phyloP scores from a whole-genome alignment of 92 coral and sea anemone genomes.

The Pocillopora meandrina region DNA sequence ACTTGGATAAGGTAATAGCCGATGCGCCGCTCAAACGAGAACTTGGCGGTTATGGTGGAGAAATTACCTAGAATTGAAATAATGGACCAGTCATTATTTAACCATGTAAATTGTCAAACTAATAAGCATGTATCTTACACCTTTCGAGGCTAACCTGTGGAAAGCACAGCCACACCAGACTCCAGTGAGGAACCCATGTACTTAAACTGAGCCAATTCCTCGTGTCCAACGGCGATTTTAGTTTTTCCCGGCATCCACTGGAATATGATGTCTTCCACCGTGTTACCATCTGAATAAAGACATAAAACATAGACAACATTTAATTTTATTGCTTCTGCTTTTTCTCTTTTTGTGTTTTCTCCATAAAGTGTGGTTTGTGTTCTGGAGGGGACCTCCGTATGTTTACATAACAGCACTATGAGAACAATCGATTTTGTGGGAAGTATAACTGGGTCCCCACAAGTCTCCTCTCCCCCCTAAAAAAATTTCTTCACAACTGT shows the following conservation, averaged over 20 bases:
- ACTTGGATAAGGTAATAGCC: constrained; percentile 67
- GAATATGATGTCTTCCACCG: constrained; percentile 19
- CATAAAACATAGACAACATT: not conserved
- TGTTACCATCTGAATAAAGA: constrained; percentile 19
- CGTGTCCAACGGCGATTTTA: not conserved
- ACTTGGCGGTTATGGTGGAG: constrained; percentile 54
- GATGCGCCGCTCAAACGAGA: constrained; percentile 59
- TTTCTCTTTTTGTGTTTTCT: no score
- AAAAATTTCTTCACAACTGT: no score
- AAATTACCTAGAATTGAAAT: constrained; percentile 25
- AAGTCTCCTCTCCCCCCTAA: no score
- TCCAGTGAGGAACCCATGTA: constrained; percentile 23
- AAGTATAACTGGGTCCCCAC: no score
- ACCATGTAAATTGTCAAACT: not conserved
- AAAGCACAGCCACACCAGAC: constrained; percentile 5
- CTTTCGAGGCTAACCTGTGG: not conserved
- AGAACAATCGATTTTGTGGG: no score
- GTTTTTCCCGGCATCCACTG: constrained; percentile 39
- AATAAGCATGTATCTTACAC: no score
- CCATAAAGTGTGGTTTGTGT: no score
- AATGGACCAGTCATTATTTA: not conserved
- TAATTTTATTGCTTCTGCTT: no score
- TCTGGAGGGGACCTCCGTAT: no score
- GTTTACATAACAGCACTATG: no score
- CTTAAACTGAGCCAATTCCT: constrained; percentile 58